Base-by-base conservation (phyloP, 2,888 invertebrate species). In the Linhomoeus sp. region DNA sequence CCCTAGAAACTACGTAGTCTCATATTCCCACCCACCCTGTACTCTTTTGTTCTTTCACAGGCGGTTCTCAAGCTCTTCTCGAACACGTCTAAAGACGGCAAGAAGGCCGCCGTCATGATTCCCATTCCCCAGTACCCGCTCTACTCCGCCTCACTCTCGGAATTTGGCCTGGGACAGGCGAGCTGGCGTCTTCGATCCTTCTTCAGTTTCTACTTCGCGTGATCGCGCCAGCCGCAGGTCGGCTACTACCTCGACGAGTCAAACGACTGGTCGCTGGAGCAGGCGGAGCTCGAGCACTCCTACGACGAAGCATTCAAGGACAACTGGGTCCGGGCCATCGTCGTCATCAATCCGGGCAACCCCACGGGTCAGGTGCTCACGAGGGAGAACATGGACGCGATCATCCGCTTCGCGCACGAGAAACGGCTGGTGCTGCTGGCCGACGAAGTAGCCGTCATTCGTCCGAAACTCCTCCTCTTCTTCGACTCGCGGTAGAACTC, bases 101-200 rank as follows among this genome's bases (percentile, higher is more conserved):
- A 76, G 58, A 67, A 72, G 47, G 75, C 80, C 0, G 94, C 90
- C 2, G 78, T 94, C 7, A 77, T 97, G 82, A 80, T 92, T 55
- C 97, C 97, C 0, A 94, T 90, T 63, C 97, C 97, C 0, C 94
- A 97, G 66, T 97, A 99, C 70, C 97, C 97, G 1, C 72, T 97
- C 23, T 97, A 97, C 70, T 88, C 92, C 1, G 97, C 94, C 0
- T 78, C 87, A 0, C 70, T 92, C 41, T 81, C 88, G 2, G 97
- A 97, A 70, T 90, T 82, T 66, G 80, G 81, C 46, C 77, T 94
- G 67, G 65, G 70, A 14, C 73, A 73, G 61, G 75, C 75, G 59
- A 62, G 36, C 35, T 26, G 12, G 29, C 5, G 7, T 9, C 7
- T 29, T 29, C 7, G 29, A n/a, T n/a, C n/a, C n/a, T n/a, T n/a